Evolutionary conservation across 64 coral and sea anemone species (phyloP), one percentile per base, ranked within the genome.

Genomic region (Actinia tenebrosa): DNA sequence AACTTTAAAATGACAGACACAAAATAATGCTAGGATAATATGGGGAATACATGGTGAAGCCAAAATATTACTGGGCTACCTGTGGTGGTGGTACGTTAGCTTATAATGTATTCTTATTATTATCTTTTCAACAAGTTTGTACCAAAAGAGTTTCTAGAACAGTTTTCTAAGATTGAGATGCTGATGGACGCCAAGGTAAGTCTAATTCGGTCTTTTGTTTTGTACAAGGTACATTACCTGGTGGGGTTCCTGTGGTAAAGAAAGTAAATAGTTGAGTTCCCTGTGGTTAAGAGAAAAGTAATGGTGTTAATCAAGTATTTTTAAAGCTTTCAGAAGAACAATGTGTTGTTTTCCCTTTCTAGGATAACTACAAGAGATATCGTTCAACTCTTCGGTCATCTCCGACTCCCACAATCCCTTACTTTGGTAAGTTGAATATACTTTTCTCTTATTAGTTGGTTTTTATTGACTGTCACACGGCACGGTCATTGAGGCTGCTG

Each of bases 301-400:
- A 5, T 50, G 47, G 47, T 50, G 7, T 50, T 50, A 47, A 47
- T 47, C 46, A 3, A 47, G 46, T 47, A 47, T 50, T 8, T 50
- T 2, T 50, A 50, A 50, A 50, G 4, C 47, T 58, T 58, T 37
- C 30, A 37, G 30, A 37, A 37, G 30, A 37, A 37, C 0, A 37
- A 37, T 37, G 30, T 37, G n/a, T 2, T 2, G 11, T 55, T 55
- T 58, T 58, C 8, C 56, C 0, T 58, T 16, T 58, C 56, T 1
- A 96, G 94, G 91, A 95, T 89, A 99, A 99, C 59, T 92, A 99
- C 83, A 99, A 93, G 54, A 87, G 91, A 58, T 99, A 99, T 83
- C 93, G 97, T 5, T 68, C 94, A 80, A 90, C 94, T 11, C 79
- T 99, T n/a, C 84, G 77, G 18, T 64, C 88, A 10, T 99, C 93